Conservation (phyloP, 2,888 invertebrate species). For the Panorpa germanica region DNA sequence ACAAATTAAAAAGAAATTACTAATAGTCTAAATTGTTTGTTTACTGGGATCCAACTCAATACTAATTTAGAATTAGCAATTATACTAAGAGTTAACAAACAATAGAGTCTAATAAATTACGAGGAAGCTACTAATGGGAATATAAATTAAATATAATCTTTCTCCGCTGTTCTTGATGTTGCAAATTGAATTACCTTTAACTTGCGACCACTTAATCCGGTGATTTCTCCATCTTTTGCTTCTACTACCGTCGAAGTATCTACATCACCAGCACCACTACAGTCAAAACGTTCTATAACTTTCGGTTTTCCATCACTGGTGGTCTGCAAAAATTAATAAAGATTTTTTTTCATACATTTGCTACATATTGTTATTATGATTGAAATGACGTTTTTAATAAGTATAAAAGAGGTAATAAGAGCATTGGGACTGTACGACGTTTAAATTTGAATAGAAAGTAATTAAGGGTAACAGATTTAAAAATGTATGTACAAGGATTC, state of each 20-base stretch:
- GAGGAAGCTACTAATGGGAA: slow-evolving; percentile 1
- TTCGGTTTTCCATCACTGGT: slow-evolving; percentile 81
- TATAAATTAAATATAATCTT: slow-evolving; percentile 8
- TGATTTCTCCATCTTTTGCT: slow-evolving; percentile 49
- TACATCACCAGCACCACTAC: slow-evolving; percentile 94
- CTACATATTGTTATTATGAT: slow-evolving; percentile 14
- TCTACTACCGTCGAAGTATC: slow-evolving; percentile 65
- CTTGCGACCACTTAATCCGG: slow-evolving; percentile 73
- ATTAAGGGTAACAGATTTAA: not conserved
- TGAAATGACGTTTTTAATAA: slow-evolving; percentile 12
- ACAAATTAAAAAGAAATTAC: too few species aligned
- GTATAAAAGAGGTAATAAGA: slow-evolving; percentile 2
- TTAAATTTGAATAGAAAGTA: not conserved
- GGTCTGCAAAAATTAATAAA: slow-evolving; percentile 32
- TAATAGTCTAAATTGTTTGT: too few species aligned
- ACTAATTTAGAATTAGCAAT: too few species aligned
- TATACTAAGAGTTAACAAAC: slow-evolving; percentile 7
- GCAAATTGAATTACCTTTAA: slow-evolving; percentile 44
- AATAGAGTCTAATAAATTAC: slow-evolving; percentile 6
- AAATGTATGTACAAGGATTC: not conserved
- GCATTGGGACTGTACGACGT: not conserved
- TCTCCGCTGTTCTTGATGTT: slow-evolving; percentile 1
- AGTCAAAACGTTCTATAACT: slow-evolving; percentile 87
- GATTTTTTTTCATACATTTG: slow-evolving; percentile 14
- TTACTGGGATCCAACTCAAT: too few species aligned